A percentile compares a stretch with the other conserved stretches of the same genome.
Conservation (phyloP, 2,113 vertebrate genomes). For the Gavia stellata region DNA sequence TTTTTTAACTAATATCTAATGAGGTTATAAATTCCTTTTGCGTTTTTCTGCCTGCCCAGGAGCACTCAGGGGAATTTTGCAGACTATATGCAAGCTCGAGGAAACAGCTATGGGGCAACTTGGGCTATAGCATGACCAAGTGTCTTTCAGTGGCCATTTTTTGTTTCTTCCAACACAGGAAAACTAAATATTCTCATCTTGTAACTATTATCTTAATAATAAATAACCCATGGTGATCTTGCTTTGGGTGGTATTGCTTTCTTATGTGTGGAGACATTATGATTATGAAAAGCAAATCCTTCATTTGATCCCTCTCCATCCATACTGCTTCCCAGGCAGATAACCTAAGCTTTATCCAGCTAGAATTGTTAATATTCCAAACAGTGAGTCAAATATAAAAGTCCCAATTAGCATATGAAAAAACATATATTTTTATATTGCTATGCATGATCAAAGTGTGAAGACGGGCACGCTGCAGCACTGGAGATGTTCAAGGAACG, state of each 20-base stretch:
- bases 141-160: background rate
- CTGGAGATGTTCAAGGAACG: too few relatives aligned
- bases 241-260: background rate
- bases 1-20: background rate
- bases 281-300: background rate
- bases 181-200: background rate
- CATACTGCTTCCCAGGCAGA: background rate
- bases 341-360: background rate
- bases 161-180: background rate
- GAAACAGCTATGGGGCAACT: background rate
- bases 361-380: background rate
- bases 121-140: background rate
- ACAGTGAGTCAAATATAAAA: background rate
- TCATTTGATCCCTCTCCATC: background rate
- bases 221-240: background rate
- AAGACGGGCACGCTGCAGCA: background rate
- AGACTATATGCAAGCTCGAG: background rate
- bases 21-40: background rate
- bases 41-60: background rate
- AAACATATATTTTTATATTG: background rate
- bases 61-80: background rate
- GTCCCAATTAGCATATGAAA: background rate
- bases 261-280: background rate
- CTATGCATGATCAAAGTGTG: background rate
- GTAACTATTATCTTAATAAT: background rate